Evolutionary conservation across 1,140 invertebrate genomes (phyloP), one percentile per base, ranked within the genome.

Genomic region (Formica exsecta): DNA sequence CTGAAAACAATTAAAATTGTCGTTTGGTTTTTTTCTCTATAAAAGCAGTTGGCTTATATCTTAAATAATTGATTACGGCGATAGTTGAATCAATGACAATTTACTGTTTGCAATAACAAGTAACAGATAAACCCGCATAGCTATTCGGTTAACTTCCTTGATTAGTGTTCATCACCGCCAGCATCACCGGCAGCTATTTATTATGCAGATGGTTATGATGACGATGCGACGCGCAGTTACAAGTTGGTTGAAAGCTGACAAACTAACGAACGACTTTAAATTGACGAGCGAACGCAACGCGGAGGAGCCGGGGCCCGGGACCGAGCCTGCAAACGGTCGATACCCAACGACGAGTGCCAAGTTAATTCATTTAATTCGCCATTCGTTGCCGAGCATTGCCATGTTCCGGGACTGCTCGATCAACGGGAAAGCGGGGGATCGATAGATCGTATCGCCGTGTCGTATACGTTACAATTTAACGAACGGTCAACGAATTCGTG

Each of bases 151-250:
- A 81, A 71, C 79, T 71, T 73, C 36, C 54, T 79, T 65, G 62
- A 79, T 79, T 73, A 25, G 54, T 73, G 66, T 73, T 81, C 66
- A 19, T 73, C 79, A 81, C 51, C 66, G 38, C 51, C 54, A 66
- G 48, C 77, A 57, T 68, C 48, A 70, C 38, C 61, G 64, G 76
- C 8, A 70, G 76, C 51, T 81, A 73, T 81, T 81, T 81, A 81
- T 81, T 81, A 81, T 81, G 79, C 68, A 44, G 54, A 81, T 73
- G 25, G 66, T 73, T 81, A 81, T 81, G 68, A 81, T 71, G 66
- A 81, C 79, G 79, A 25, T 71, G 65, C 54, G 54, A 61, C 79
- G 79, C 38, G 66, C 38, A 81, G 79, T 61, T 81, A 73, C 79
- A 81, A 81, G 79, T 73, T 81, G 38, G 66, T 25, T 81, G 66